phyloP scores from a whole-genome alignment of 2,113 vertebrate genomes.

The Gymnogyps californianus region DNA sequence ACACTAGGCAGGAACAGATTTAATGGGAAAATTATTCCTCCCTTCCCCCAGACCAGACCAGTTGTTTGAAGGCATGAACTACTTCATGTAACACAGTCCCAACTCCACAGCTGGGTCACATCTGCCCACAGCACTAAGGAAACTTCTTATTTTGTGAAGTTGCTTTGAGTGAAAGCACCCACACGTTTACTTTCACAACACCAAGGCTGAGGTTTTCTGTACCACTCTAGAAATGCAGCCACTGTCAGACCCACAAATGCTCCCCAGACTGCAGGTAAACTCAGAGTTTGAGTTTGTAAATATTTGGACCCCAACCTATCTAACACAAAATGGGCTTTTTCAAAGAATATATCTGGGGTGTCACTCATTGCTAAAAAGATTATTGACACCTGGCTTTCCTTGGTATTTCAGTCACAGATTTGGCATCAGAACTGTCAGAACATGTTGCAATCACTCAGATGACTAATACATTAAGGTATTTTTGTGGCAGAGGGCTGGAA shows the following conservation, averaged over 20 bases:
- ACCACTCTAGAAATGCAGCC: neutral
- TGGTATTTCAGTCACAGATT: neutral
- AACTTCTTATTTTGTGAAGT: neutral
- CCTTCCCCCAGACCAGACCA: neutral
- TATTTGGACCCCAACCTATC: neutral
- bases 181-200: neutral
- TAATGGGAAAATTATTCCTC: neutral
- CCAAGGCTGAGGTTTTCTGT: neutral
- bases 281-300: neutral
- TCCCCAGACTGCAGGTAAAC: neutral
- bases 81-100: neutral
- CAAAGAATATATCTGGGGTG: neutral
- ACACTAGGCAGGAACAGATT: neutral
- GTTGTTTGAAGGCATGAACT: neutral
- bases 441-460: neutral
- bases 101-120: neutral
- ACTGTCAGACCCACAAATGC: neutral
- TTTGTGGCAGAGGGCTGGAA: neutral
- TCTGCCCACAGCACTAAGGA: neutral
- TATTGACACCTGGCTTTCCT: neutral
- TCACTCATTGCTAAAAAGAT: neutral
- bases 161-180: neutral
- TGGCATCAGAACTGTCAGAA: neutral
- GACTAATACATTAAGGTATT: conserved; percentile 1
- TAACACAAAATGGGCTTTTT: neutral